Evolutionary conservation across 2,888 invertebrate species (phyloP), one percentile per base, ranked within the genome.

Genomic region (Antheraea assamensis): DNA sequence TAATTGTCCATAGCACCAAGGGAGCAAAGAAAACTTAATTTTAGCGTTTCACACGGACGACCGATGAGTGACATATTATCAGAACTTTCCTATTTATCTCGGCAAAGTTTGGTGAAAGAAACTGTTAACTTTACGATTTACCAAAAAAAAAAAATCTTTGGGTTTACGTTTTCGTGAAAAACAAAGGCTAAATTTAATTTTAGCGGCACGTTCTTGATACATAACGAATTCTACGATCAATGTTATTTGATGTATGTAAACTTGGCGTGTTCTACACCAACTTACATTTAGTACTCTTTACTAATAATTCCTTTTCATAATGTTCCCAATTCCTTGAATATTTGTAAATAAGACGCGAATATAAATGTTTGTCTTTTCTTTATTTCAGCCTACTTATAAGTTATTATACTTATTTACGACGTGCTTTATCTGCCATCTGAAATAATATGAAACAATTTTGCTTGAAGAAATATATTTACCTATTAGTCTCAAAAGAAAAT

Each of bases 71-170:
- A 35, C 68, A 68, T 21, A n/a, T 68, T 68, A 68, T 68, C 35
- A 21, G n/a, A 68, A 68, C 68, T 68, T 68, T 68, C 17, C 35
- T 68, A 68, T 68, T 68, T 31, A 35, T n/a, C 10, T 27, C 68
- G n/a, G 31, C n/a, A 68, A 68, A n/a, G 13, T 35, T 68, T 68
- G 0, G 35, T 21, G 35, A 8, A 68, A 68, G 10, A 35, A 68
- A 68, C n/a, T 66, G 31, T 27, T 35, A 35, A 68, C 68, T 35
- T 68, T 21, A 24, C 35, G 35, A 68, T 68, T 68, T 68, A 35
- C 35, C 21, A n/a, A 35, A 68, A 68, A 68, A 68, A 19, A n/a
- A 35, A 68, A 68, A 68, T 35, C 35, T n/a, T 10, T 13, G 2
- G n/a, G 21, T 8, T 68, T 68, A 21, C 66, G 31, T 31, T 35